Evolutionary conservation across 1,140 invertebrate species (phyloP).

Genomic region (Drosophila nigromelanica): DNA sequence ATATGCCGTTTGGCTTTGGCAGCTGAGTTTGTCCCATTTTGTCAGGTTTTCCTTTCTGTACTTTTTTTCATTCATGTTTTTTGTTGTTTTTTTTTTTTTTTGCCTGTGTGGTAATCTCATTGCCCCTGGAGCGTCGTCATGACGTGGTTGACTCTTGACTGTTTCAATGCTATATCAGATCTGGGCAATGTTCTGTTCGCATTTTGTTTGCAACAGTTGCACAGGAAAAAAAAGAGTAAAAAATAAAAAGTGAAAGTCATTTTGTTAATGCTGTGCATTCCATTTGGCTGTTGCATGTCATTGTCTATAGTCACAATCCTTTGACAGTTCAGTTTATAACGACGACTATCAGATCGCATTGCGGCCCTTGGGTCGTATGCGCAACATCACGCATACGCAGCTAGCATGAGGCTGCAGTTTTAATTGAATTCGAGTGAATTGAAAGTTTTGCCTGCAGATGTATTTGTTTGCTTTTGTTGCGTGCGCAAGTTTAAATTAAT

Average conservation of each 20-base stretch:
- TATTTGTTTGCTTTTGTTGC: slow-evolving; percentile 12
- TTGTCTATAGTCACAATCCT: slow-evolving; percentile 46
- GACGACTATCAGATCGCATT: slow-evolving; percentile 29
- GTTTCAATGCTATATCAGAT: slow-evolving; percentile 18
- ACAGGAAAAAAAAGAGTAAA: slow-evolving; percentile 1
- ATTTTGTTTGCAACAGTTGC: slow-evolving; percentile 14
- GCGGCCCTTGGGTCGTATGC: slow-evolving; percentile 63
- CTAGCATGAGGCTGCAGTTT: slow-evolving; percentile 61
- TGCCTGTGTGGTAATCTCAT: slow-evolving; percentile 37
- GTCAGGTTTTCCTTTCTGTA: background rate
- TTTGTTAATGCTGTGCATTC: slow-evolving; percentile 47
- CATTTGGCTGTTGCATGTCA: slow-evolving; percentile 38
- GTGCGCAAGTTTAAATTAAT: slow-evolving; percentile 70
- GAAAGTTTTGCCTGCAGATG: slow-evolving; percentile 53
- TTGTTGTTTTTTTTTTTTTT: slow-evolving; percentile 6
- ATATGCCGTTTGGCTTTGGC: slow-evolving; percentile 56
- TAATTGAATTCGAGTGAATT: slow-evolving; percentile 73
- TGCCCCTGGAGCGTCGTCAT: slow-evolving; percentile 30
- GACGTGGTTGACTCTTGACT: slow-evolving; percentile 20
- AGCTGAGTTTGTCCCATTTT: slow-evolving; percentile 21
- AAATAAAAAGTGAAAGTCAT: slow-evolving; percentile 71
- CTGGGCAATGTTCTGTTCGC: slow-evolving; percentile 26
- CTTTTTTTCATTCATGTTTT: background rate
- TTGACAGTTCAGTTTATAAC: slow-evolving; percentile 52
- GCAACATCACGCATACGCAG: slow-evolving; percentile 74